Conservation (phyloP, 2,888 invertebrate species). For the Argyresthia goedartella region DNA sequence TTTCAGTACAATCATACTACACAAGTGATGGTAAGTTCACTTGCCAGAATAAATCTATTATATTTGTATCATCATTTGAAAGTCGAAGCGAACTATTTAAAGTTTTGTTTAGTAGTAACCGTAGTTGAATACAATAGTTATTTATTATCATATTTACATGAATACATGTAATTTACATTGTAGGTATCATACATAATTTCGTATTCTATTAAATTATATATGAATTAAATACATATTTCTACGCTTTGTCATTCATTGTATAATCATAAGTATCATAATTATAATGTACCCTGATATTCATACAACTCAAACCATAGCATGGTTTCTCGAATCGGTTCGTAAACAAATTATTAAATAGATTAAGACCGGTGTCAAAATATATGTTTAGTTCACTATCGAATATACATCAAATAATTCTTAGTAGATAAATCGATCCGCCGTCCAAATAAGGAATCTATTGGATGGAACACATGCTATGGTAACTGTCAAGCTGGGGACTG, state of each 20-base stretch:
- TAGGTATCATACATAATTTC: background rate
- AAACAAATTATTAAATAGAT: background rate
- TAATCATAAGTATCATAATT: slow-evolving; percentile 4
- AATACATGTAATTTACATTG: background rate
- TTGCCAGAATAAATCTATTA: no score
- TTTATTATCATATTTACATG: background rate
- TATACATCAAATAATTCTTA: background rate
- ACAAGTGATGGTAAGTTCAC: slow-evolving; percentile 25
- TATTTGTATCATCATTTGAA: slow-evolving; percentile 2
- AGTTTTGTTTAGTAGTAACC: background rate
- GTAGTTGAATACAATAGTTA: background rate
- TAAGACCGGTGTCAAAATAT: background rate
- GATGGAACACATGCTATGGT: background rate
- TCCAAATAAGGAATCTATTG: background rate
- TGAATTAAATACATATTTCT: slow-evolving; percentile 11
- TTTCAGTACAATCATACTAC: slow-evolving; percentile 31
- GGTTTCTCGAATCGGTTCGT: background rate
- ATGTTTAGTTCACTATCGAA: background rate
- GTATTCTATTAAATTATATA: background rate
- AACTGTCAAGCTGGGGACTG: slow-evolving; percentile 1
- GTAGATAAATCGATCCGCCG: no score
- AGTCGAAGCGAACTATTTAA: background rate
- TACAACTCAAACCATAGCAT: background rate
- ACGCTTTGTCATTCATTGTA: slow-evolving; percentile 37
- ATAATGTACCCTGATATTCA: background rate